A percentile compares a stretch with the other conserved stretches of the same genome.
Conservation (phyloP, 2,888 invertebrate genomes). For the Invenusta paracnida region DNA sequence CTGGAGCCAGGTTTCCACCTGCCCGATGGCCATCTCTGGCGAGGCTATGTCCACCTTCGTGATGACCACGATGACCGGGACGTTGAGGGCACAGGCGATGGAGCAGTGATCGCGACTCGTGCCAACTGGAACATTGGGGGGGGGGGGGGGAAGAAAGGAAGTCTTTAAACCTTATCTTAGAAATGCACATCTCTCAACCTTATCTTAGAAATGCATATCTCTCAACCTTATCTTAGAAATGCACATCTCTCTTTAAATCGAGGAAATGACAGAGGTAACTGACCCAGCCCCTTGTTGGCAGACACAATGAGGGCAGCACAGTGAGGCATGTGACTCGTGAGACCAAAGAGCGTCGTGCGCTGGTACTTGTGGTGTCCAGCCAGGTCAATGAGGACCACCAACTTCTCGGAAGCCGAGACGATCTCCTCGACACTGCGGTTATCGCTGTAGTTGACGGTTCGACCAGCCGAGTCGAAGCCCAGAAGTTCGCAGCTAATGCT, state of each 20-base stretch:
- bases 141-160: constrained; percentile 42
- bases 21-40: constrained; percentile 60
- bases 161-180: too few relatives aligned
- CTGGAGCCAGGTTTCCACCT: constrained; percentile 67
- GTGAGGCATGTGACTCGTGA: constrained; percentile 87
- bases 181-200: too few relatives aligned
- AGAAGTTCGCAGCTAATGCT: constrained; percentile 92
- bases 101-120: constrained; percentile 82
- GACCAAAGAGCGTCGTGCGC: constrained; percentile 85
- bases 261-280: too few relatives aligned
- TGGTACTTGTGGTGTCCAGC: constrained; percentile 94
- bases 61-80: constrained; percentile 85
- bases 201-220: too few relatives aligned
- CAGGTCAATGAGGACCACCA: constrained; percentile 82
- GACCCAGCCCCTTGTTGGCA: constrained; percentile 68
- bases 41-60: constrained; percentile 84
- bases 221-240: too few relatives aligned
- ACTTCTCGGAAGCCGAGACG: constrained; percentile 81
- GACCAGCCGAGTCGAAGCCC: constrained; percentile 72
- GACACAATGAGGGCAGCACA: constrained; percentile 81
- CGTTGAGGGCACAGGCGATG: constrained; percentile 65
- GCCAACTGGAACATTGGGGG: constrained; percentile 54
- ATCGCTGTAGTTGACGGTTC: constrained; percentile 43
- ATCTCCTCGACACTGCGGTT: constrained; percentile 82
- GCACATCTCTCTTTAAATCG: too few relatives aligned